These are phyloP conservation scores for Trachythela sp. DNA, from an alignment of 64 coral and sea anemone species.

Conservation along the genomic window DNA sequence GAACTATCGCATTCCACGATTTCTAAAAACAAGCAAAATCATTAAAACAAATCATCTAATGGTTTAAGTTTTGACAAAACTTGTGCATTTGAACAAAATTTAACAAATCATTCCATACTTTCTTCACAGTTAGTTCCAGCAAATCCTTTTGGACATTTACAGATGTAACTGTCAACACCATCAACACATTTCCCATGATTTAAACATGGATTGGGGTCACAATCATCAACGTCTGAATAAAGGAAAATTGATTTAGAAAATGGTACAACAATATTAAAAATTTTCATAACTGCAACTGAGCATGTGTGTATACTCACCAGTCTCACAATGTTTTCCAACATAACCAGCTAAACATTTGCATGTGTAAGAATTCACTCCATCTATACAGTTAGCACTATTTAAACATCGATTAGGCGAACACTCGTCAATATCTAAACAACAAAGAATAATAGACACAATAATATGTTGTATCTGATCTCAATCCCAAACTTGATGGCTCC, in stretches of 20 bases:
- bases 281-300: background rate
- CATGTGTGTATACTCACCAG: background rate
- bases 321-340: background rate
- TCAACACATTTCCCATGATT: conserved; percentile 34
- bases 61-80: background rate
- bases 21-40: background rate
- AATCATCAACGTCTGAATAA: conserved; percentile 14
- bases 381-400: background rate
- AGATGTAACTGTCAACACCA: background rate
- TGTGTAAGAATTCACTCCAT: background rate
- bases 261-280: background rate
- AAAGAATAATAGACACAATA: background rate
- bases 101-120: background rate
- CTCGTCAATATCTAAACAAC: conserved; percentile 61
- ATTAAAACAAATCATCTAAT: background rate
- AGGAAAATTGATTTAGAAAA: background rate
- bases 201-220: conserved; percentile 23
- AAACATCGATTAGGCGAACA: conserved; percentile 40
- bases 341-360: background rate
- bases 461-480: background rate
- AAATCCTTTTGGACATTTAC: conserved; percentile 30
- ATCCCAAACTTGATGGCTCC: background rate
- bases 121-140: conserved; percentile 26
- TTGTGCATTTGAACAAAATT: background rate
- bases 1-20: conserved; percentile 61